A percentile compares a stretch with the other conserved stretches of the same genome.
Evolutionary conservation across 2,888 invertebrate species (phyloP).

Genomic region (Clivina fossor): DNA sequence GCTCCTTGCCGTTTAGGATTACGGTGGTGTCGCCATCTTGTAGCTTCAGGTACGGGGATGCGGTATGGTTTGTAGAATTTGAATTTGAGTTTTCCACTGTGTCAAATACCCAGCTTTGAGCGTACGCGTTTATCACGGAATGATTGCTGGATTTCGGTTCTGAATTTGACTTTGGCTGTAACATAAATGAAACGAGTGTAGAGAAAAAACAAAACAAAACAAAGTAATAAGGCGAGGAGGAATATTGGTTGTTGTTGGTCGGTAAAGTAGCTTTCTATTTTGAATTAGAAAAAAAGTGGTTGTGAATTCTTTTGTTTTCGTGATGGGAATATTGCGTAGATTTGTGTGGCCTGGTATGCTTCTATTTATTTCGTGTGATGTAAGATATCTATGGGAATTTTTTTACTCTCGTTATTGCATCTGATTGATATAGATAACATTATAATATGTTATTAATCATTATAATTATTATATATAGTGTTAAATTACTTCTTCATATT

Average conservation of each 20-base stretch:
- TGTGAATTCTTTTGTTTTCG: conserved; percentile 12
- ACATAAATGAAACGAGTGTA: conserved; percentile 36
- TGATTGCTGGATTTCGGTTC: conserved; percentile 46
- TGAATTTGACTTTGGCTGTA: conserved; percentile 51
- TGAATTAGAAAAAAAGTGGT: too few species aligned
- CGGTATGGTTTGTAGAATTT: conserved; percentile 44
- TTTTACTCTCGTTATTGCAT: too few species aligned
- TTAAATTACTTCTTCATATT: too few species aligned
- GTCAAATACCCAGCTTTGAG: conserved; percentile 59
- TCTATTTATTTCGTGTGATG: conserved; percentile 3
- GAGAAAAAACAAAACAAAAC: too few species aligned
- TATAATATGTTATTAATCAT: too few species aligned
- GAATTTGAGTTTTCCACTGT: conserved; percentile 45
- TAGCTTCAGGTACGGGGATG: conserved; percentile 48
- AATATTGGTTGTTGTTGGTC: neutral
- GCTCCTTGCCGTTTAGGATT: conserved; percentile 30
- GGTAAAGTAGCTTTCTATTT: neutral
- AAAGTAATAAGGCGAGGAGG: too few species aligned
- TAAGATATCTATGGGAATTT: too few species aligned
- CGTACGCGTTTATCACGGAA: conserved; percentile 52
- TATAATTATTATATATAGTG: too few species aligned
- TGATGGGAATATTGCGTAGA: conserved; percentile 13
- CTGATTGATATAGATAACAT: too few species aligned
- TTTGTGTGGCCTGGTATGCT: neutral
- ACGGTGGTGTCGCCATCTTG: conserved; percentile 28